phyloP scores from a whole-genome alignment of 1,140 invertebrate genomes.

The Cotesia vestalis region DNA sequence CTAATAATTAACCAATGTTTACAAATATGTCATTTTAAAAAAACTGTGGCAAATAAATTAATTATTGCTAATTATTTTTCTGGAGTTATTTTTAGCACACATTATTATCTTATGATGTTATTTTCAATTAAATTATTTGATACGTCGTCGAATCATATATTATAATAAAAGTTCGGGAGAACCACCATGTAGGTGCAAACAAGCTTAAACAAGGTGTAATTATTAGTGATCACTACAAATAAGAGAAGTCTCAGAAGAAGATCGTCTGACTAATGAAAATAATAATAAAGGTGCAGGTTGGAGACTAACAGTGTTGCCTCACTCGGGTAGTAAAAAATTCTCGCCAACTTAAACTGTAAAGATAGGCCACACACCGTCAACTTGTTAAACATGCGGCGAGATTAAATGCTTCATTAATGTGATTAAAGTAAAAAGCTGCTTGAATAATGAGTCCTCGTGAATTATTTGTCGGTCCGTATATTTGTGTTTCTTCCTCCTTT shows the following conservation, averaged over 20 bases:
- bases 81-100: too few species aligned
- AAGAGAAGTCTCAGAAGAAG: slow-evolving; percentile 31
- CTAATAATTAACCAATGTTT: too few species aligned
- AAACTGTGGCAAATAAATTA: too few species aligned
- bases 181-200: slow-evolving; percentile 54
- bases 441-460: slow-evolving; percentile 62
- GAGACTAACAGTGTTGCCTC: slow-evolving; percentile 3
- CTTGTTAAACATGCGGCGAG: slow-evolving; percentile 64
- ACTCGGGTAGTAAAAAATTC: slow-evolving; percentile 45
- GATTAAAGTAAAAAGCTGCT: slow-evolving; percentile 66
- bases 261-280: slow-evolving; percentile 21
- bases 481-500: not conserved
- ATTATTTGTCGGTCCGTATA: slow-evolving; percentile 49
- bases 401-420: slow-evolving; percentile 67
- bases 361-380: slow-evolving; percentile 59
- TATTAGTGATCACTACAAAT: slow-evolving; percentile 50
- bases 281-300: slow-evolving; percentile 35
- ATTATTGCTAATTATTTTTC: too few species aligned
- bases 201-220: slow-evolving; percentile 51
- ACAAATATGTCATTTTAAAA: too few species aligned
- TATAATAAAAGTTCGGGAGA: too few species aligned
- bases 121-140: not conserved
- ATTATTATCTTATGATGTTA: too few species aligned
- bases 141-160: not conserved
- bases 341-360: slow-evolving; percentile 52